Base-by-base conservation (phyloP, 2,797 vertebrate genomes). In the Lepidocolaptes lacrymiger region DNA sequence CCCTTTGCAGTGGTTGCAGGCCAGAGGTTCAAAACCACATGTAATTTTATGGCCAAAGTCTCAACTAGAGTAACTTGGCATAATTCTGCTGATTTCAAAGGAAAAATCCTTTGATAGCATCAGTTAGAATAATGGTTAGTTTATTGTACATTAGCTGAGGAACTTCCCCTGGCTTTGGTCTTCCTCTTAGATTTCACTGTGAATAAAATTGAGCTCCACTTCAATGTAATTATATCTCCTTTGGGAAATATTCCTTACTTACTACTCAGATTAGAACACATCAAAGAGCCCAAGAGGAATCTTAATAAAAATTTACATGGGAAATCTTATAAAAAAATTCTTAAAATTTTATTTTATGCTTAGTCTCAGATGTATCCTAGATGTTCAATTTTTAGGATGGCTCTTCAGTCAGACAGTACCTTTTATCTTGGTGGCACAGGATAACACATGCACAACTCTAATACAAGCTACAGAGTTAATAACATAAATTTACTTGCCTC, bases 401-500 rank as follows among this genome's bases (percentile, higher is more conserved):
- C 39, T 76, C 67, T 82, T 92, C 48, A 85, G 28, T 71, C 51
- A 34, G 46, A 23, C 27, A 74, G 10, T 27, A n/a, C 17, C 41
- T 93, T 85, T 91, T 75, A 79, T 91, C 72, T 95, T 34, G 93
- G 41, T 55, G 54, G 37, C 78, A 72, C 67, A 48, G 23, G 48
- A 43, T 69, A 88, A 88, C 26, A 27, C 78, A 58, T 17, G 69
- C 80, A 88, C 62, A 58, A 55, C 30, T 81, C 77, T 95, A 72
- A 75, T 66, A 75, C 46, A 84, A 92, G 59, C 92, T 80, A 76
- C n/a, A 62, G 28, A 68, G 41, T 93, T 96, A 96, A 74, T 92
- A 95, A 93, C 39, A 63, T 81, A 82, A 91, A 90, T 91, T 96
- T 89, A 48, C 66, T 93, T 90, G 88, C 94, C 97, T 98, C 98